phyloP scores from a whole-genome alignment of 2,888 invertebrate genomes.

The Euclidia mi region DNA sequence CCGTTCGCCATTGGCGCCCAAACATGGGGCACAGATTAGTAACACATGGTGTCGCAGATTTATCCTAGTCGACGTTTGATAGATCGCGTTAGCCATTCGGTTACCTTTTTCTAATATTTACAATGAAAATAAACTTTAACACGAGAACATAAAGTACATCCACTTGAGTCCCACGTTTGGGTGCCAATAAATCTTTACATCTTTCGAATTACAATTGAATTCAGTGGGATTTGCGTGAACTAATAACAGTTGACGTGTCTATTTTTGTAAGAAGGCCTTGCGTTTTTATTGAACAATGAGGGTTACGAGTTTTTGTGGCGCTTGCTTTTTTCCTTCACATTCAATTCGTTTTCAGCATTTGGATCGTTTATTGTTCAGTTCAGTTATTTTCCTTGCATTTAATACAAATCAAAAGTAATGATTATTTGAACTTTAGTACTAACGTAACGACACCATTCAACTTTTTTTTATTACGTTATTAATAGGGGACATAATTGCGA shows the following conservation, averaged over 20 bases:
- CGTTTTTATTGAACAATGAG: conserved; percentile 31
- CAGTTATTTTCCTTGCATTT: too few relatives aligned
- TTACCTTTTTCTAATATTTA: conserved; percentile 14
- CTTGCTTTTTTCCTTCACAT: background rate
- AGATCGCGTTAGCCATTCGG: conserved; percentile 52
- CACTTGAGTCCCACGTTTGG: conserved; percentile 25
- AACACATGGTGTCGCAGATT: conserved; percentile 60
- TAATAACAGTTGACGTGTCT: conserved; percentile 44
- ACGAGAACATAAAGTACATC: conserved; percentile 20
- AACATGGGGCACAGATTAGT: conserved; percentile 59
- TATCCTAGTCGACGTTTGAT: conserved; percentile 66
- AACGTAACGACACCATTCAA: too few relatives aligned
- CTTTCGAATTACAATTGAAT: conserved; percentile 41
- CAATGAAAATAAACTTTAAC: conserved; percentile 30
- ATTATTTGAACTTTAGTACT: too few relatives aligned
- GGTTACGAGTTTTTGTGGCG: conserved; percentile 12
- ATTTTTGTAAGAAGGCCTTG: conserved; percentile 21
- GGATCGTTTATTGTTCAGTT: too few relatives aligned
- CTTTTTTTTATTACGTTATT: too few relatives aligned
- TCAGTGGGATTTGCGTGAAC: conserved; percentile 31
- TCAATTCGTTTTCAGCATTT: too few relatives aligned
- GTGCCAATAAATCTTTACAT: conserved; percentile 48
- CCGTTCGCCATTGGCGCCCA: conserved; percentile 57
- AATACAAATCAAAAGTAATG: too few relatives aligned
- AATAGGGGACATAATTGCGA: too few relatives aligned